These are phyloP conservation scores for Mormyrus proboscirostris DNA, from an alignment of 2,797 vertebrate species.

Conservation along the genomic window DNA sequence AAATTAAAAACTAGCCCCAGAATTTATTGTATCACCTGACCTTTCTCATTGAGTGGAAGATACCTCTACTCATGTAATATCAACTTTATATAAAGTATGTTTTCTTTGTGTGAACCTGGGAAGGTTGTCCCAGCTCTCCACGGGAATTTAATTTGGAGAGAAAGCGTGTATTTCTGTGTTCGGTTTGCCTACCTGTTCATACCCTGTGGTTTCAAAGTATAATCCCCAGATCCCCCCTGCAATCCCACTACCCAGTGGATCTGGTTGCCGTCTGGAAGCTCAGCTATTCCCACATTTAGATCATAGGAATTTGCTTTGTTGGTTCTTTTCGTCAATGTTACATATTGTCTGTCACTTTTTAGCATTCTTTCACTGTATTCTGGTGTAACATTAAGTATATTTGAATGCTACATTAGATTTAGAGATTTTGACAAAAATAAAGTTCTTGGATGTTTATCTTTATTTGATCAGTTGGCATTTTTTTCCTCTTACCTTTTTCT, in stretches of 20 bases:
- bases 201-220: neutral
- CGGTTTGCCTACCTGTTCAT: neutral
- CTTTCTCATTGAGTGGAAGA: neutral
- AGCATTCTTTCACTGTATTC: neutral
- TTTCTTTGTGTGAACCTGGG: neutral
- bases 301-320: neutral
- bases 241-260: neutral
- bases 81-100: neutral
- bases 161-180: neutral
- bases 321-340: neutral
- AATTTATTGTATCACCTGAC: neutral
- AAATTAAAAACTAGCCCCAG: neutral
- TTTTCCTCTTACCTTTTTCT: neutral
- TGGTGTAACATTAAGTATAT: neutral
- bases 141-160: neutral
- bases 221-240: neutral
- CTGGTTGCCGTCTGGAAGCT: neutral
- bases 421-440: neutral
- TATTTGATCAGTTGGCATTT: neutral
- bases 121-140: neutral
- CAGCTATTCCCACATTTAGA: neutral
- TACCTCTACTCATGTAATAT: neutral
- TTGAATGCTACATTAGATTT: neutral
- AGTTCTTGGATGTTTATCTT: neutral
- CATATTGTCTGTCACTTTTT: neutral